Evolutionary conservation across 2,113 vertebrate species (phyloP).

Genomic region (Paramormyrops kingsleyae): DNA sequence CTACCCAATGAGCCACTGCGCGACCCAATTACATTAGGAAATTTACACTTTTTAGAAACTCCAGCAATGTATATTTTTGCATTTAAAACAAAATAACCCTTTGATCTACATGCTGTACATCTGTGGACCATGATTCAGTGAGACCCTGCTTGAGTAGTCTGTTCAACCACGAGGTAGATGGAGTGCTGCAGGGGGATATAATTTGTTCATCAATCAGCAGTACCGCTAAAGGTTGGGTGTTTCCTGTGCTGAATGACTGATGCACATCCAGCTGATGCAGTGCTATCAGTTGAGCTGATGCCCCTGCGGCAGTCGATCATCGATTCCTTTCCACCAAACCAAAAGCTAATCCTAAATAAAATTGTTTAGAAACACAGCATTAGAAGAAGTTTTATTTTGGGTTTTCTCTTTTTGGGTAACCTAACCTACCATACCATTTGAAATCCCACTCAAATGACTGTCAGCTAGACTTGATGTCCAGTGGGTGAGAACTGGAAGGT

Average conservation of each 20-base stretch:
- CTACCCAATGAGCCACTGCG: background rate
- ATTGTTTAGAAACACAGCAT: background rate
- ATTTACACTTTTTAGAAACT: background rate
- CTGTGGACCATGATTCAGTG: background rate
- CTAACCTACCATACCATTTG: background rate
- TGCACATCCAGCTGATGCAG: background rate
- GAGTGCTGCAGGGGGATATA: background rate
- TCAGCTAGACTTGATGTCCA: background rate
- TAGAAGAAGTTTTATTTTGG: background rate
- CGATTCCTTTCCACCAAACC: background rate
- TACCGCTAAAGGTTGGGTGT: background rate
- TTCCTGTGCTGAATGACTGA: background rate
- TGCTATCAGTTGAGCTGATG: background rate
- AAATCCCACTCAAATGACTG: background rate
- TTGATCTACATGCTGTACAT: background rate
- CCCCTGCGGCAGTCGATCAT: background rate
- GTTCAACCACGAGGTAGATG: background rate
- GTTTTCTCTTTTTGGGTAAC: background rate
- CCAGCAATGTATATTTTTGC: background rate
- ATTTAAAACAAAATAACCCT: background rate
- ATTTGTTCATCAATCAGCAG: background rate
- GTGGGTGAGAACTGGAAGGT: background rate
- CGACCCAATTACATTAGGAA: background rate
- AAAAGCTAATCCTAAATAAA: background rate
- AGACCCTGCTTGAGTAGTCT: background rate